A percentile compares a stretch with the other conserved stretches of the same genome.
phyloP scores from a whole-genome alignment of 2,797 vertebrate species.

The Passerculus sandwichensis region DNA sequence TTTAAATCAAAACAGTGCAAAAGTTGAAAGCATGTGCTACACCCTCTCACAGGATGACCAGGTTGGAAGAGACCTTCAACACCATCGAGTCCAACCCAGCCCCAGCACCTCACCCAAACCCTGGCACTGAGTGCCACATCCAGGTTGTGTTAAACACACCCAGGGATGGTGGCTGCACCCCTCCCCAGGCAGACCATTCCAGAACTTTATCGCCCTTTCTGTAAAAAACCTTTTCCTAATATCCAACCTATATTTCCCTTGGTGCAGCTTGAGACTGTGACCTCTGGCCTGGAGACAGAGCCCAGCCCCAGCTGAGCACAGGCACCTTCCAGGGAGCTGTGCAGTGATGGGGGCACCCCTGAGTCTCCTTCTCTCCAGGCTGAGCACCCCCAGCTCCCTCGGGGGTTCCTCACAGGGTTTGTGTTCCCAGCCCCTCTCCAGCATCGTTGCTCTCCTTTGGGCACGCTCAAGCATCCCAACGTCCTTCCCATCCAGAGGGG shows the following conservation, averaged over 20 bases:
- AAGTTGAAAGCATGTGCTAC: background rate
- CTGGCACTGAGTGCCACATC: background rate
- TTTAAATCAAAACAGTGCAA: background rate
- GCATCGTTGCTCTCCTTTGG: background rate
- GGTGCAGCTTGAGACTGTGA: background rate
- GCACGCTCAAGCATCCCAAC: fast-evolving
- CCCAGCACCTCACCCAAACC: background rate
- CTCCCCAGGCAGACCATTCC: background rate
- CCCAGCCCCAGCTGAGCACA: background rate
- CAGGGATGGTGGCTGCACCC: background rate
- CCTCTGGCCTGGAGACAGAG: background rate
- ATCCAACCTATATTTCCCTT: background rate
- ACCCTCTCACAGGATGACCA: background rate
- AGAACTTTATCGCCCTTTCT: background rate
- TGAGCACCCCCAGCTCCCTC: background rate
- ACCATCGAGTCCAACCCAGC: background rate
- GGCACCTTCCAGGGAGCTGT: background rate
- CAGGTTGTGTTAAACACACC: background rate
- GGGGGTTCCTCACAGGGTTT: background rate
- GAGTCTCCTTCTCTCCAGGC: background rate
- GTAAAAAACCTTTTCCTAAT: background rate
- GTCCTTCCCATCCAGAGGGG: background rate
- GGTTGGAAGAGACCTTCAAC: background rate
- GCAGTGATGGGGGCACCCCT: background rate
- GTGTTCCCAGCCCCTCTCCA: background rate